Percentiles rank a stretch among this genome's conserved stretches.
phyloP scores from a whole-genome alignment of 2,888 invertebrate genomes.

The Andricus curvator region DNA sequence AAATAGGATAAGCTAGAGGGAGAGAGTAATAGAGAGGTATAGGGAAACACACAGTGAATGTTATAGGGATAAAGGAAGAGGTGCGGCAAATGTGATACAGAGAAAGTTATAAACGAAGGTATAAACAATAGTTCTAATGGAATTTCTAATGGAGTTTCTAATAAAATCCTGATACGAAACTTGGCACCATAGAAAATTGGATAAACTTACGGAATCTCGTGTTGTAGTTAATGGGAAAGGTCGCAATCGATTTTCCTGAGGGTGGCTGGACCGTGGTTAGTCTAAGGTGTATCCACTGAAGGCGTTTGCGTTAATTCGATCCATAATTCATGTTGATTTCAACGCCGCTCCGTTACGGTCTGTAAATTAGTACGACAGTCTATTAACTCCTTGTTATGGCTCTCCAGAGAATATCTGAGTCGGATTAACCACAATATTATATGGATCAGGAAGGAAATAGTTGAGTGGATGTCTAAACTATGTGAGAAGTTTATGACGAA shows the following conservation, averaged over 20 bases:
- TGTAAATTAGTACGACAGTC: slow-evolving; percentile 64
- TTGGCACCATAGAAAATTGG: background rate
- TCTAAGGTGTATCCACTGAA: slow-evolving; percentile 24
- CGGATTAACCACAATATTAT: background rate
- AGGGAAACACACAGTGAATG: too few species aligned
- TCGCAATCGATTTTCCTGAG: slow-evolving; percentile 22
- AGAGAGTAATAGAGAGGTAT: too few species aligned
- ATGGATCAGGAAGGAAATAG: background rate
- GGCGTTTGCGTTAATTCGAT: slow-evolving; percentile 62
- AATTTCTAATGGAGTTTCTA: too few species aligned
- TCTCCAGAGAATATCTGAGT: slow-evolving; percentile 44
- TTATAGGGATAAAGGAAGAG: too few species aligned
- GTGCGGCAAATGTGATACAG: too few species aligned
- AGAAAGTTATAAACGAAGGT: too few species aligned
- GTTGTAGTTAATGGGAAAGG: background rate
- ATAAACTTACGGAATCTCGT: slow-evolving; percentile 21
- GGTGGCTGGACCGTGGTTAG: slow-evolving; percentile 41
- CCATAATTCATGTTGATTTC: slow-evolving; percentile 69
- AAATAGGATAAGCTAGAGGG: too few species aligned
- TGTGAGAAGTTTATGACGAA: background rate
- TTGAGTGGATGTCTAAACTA: background rate
- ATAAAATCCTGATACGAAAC: too few species aligned
- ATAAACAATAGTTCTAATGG: too few species aligned
- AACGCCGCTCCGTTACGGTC: slow-evolving; percentile 53
- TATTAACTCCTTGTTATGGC: slow-evolving; percentile 60